Base-by-base conservation (phyloP, 2,888 invertebrate species). In the Aethes cnicana region DNA sequence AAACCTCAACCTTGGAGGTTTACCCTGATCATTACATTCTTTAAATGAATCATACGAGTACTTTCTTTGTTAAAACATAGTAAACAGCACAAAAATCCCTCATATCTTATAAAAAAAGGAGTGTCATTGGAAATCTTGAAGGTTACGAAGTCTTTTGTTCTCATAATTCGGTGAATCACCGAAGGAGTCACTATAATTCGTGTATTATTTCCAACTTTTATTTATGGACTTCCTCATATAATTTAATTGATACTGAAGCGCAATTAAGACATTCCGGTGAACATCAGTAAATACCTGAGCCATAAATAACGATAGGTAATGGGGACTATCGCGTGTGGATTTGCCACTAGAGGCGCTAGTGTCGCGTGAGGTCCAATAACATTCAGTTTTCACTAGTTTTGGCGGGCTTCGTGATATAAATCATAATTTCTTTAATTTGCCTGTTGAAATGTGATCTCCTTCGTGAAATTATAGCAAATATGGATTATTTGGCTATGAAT, bases 221-320 rank as follows among this genome's bases (percentile, higher is more conserved):
- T 14, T 9, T 32, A 7, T 43, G 32, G 9, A 36, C 30, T 30
- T 50, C 49, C 49, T 21, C 12, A 47, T 36, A 50, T 50, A 35
- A 50, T 50, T 49, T 50, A 42, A 43, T 36, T 30, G 18, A 21
- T 32, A n/a, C 30, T 50, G 25, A 28, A 11, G 49, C 36, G 28
- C 50, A 50, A 50, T 50, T 44, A 50, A 50, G 50, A 50, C 50
- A 50, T 50, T 44, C 43, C 50, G 50, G 37, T 50, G 23, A 28
- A 28, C 50, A 50, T 50, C 50, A 25, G 43, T 30, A 44, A 50
- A 44, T 50, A 50, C 50, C 50, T 36, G 12, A n/a, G 12, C 9
- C 36, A 44, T 50, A 50, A 44, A 50, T 43, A 43, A 50, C 43
- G 36, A 30, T 39, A 11, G 36, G 30, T 30, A 42, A 44, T 37